These are phyloP conservation scores for Apostichopus californicus DNA, from an alignment of 35 echinoderm and acorn worm genomes.

Conservation along the genomic window DNA sequence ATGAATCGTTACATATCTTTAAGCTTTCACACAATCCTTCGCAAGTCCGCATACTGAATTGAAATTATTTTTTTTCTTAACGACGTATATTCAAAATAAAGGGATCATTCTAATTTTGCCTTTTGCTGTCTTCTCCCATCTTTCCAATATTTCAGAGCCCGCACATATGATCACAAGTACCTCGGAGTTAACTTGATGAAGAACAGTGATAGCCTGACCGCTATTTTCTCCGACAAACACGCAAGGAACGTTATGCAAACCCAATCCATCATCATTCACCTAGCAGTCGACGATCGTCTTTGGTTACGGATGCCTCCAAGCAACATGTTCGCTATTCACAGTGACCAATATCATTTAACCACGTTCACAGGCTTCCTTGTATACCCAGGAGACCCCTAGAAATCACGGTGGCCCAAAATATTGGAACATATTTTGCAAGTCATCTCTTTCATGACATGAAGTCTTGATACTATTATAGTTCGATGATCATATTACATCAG, in stretches of 20 bases:
- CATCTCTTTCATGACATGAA: too few species aligned
- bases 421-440: too few species aligned
- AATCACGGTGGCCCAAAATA: not conserved
- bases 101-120: too few species aligned
- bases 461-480: too few species aligned
- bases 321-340: conserved; percentile 59
- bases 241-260: conserved; percentile 58
- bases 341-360: conserved; percentile 55
- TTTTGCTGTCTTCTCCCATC: too few species aligned
- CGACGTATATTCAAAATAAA: too few species aligned
- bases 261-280: conserved; percentile 60
- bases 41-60: too few species aligned
- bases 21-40: too few species aligned
- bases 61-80: too few species aligned
- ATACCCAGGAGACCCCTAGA: conserved; percentile 53
- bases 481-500: too few species aligned
- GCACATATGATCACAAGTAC: conserved; percentile 52
- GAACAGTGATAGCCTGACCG: conserved; percentile 6
- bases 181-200: conserved; percentile 62
- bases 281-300: conserved; percentile 61
- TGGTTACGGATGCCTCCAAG: conserved; percentile 77
- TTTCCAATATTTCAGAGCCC: conserved; percentile 8
- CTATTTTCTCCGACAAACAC: conserved; percentile 43
- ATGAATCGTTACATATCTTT: too few species aligned
- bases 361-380: conserved; percentile 87